phyloP scores from a whole-genome alignment of 1,140 invertebrate genomes.

The Zaprionus tsacasi region DNA sequence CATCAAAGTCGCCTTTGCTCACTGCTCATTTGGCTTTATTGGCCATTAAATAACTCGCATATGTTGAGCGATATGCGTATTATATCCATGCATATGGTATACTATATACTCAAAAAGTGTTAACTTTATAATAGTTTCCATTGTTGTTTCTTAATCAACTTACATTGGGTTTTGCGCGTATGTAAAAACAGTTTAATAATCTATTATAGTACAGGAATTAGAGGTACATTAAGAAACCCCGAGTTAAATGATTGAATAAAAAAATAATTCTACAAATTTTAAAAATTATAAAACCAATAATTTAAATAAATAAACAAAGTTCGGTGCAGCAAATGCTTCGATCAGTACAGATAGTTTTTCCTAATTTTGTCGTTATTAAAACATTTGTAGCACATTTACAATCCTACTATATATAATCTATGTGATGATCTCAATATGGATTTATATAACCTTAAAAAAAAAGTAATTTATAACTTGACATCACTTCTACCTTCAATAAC shows the following conservation, averaged over 20 bases:
- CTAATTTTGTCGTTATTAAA: too few relatives aligned
- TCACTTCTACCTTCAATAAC: neutral
- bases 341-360: too few relatives aligned
- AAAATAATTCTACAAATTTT: too few relatives aligned
- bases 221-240: too few relatives aligned
- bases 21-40: constrained; percentile 38
- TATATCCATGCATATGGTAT: constrained; percentile 2
- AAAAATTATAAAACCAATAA: too few relatives aligned
- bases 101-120: neutral
- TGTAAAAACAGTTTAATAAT: neutral
- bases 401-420: too few relatives aligned
- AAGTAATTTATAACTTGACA: neutral
- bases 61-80: neutral
- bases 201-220: neutral
- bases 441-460: neutral
- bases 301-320: too few relatives aligned
- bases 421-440: neutral
- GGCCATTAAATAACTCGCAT: constrained; percentile 44
- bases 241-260: too few relatives aligned
- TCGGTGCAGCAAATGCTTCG: too few relatives aligned
- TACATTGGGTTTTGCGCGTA: neutral
- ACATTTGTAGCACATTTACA: too few relatives aligned
- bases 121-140: constrained; percentile 5
- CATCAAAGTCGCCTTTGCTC: constrained; percentile 50
- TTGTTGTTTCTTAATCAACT: neutral